These are phyloP conservation scores for Sycobia sp. DNA, from an alignment of 1,140 invertebrate species.

Conservation along the genomic window DNA sequence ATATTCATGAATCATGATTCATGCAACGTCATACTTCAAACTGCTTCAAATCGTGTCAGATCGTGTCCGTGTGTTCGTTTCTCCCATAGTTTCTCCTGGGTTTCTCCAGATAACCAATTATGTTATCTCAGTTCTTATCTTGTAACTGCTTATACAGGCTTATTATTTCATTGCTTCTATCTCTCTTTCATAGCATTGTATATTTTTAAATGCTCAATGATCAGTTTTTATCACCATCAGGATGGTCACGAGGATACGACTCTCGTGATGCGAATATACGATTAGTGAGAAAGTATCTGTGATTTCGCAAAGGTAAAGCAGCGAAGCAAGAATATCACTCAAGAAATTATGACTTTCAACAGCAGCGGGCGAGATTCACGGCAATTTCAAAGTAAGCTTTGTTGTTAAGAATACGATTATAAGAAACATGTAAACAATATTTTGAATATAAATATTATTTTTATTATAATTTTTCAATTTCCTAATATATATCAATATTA, in stretches of 20 bases:
- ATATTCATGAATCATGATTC: too few species aligned
- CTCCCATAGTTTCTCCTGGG: background rate
- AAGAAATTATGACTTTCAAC: conserved; percentile 22
- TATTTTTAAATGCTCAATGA: conserved; percentile 28
- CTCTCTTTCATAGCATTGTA: too few species aligned
- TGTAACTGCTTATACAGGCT: too few species aligned
- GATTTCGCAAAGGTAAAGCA: background rate
- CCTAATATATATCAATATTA: too few species aligned
- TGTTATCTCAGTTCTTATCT: too few species aligned
- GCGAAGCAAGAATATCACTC: background rate
- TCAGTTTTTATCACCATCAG: background rate
- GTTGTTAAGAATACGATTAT: too few species aligned
- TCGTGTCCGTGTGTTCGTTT: background rate
- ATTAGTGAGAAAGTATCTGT: conserved; percentile 7
- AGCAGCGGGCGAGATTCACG: conserved; percentile 2
- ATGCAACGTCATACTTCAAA: too few species aligned
- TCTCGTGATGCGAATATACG: conserved; percentile 28
- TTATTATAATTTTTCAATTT: too few species aligned
- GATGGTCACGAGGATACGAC: conserved; percentile 29
- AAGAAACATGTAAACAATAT: too few species aligned
- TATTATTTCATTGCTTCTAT: too few species aligned
- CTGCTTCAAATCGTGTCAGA: too few species aligned
- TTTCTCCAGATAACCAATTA: background rate
- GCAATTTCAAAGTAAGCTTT: conserved; percentile 26
- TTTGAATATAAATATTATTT: too few species aligned